These are phyloP conservation scores for Gibbula magus DNA, from an alignment of 2,888 invertebrate species.

Conservation along the genomic window DNA sequence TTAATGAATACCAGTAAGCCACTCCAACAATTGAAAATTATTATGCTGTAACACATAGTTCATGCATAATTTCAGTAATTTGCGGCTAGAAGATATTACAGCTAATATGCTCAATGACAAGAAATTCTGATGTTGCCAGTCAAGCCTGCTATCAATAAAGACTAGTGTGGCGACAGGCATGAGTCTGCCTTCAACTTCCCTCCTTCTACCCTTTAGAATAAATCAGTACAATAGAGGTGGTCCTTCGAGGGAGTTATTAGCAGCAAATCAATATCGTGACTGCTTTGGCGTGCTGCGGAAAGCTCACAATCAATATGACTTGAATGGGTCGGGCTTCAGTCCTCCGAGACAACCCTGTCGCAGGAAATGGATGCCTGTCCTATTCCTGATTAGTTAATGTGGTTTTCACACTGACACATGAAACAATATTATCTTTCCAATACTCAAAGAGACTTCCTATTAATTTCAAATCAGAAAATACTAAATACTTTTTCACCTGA, in stretches of 20 bases:
- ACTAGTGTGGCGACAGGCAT: neutral
- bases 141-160: too few relatives aligned
- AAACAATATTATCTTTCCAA: neutral
- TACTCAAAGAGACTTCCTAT: neutral
- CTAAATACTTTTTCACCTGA: too few relatives aligned
- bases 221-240: slow-evolving; percentile 4
- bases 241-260: neutral
- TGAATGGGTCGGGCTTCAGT: slow-evolving; percentile 1
- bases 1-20: too few relatives aligned
- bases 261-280: neutral
- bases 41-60: too few relatives aligned
- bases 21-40: too few relatives aligned
- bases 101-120: too few relatives aligned
- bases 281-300: neutral
- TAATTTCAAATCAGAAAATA: neutral
- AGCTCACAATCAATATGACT: slow-evolving; percentile 2
- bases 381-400: neutral
- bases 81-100: too few relatives aligned
- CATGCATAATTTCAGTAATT: too few relatives aligned
- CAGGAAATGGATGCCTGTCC: slow-evolving; percentile 5
- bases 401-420: neutral
- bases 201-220: neutral
- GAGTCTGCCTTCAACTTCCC: neutral
- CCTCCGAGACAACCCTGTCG: neutral
- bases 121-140: too few relatives aligned